Conservation (phyloP, 1,140 invertebrate species). For the Pectinophora gossypiella region DNA sequence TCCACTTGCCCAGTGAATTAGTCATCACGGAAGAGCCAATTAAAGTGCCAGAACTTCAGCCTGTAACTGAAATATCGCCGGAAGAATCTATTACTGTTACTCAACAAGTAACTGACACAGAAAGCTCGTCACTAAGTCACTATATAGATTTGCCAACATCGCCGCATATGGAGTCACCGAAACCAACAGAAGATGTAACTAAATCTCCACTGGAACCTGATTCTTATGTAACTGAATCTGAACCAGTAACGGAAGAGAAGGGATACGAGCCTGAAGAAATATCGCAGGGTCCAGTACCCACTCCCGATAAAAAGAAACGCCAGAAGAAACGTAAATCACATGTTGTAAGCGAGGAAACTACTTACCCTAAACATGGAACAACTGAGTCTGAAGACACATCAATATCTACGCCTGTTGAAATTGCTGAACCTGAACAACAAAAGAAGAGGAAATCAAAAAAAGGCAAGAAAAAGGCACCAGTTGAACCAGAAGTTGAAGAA, state of each 20-base stretch:
- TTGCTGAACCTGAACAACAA: conserved; percentile 27
- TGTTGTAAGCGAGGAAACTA: conserved; percentile 50
- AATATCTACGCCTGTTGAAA: conserved; percentile 36
- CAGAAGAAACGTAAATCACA: conserved; percentile 52
- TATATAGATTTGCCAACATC: conserved; percentile 55
- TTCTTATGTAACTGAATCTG: conserved; percentile 43
- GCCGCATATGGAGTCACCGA: conserved; percentile 46
- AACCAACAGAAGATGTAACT: conserved; percentile 41
- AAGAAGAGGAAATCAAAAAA: conserved; percentile 46
- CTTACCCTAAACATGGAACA: conserved; percentile 49
- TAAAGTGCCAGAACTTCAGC: not conserved
- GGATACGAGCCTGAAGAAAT: conserved; percentile 68
- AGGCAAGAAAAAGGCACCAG: conserved; percentile 35
- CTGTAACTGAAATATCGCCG: conserved; percentile 10
- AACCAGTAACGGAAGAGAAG: conserved; percentile 43
- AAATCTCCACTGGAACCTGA: conserved; percentile 21
- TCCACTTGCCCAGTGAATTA: conserved; percentile 40
- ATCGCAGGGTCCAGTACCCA: conserved; percentile 38
- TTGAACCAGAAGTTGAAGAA: conserved; percentile 24
- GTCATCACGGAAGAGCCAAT: conserved; percentile 33
- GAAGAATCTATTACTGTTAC: conserved; percentile 34
- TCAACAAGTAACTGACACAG: conserved; percentile 44
- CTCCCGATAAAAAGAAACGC: conserved; percentile 44
- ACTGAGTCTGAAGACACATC: conserved; percentile 46
- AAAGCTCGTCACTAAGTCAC: conserved; percentile 59